Evolutionary conservation across 2,888 invertebrate species (phyloP), one percentile per base, ranked within the genome.

Genomic region (Leptothorax acervorum): DNA sequence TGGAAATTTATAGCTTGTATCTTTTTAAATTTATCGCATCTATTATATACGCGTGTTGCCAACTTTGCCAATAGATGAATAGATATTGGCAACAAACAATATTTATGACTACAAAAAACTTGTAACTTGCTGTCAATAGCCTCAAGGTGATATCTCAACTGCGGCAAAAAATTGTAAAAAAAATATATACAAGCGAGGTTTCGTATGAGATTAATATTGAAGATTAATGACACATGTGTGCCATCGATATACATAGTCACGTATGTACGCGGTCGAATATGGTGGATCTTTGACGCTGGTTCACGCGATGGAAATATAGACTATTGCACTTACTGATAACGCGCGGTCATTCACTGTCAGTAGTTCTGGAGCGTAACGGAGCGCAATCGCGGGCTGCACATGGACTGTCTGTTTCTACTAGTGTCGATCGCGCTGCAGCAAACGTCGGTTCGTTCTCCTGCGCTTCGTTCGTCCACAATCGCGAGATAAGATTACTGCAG

Each of bases 251-350:
- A 31, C 31, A 65, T 9, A 35, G n/a, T 55, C 18, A 57, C 28
- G 28, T 31, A 15, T n/a, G 48, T 48, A n/a, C 23, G 9, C 3
- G 28, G 31, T 15, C 48, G 45, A 79, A 35, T 79, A 35, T 39
- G 70, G 57, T 79, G 70, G 45, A 68, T 70, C 45, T 68, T 79
- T 57, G 57, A 79, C n/a, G 39, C 18, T 8, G 53, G 12, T 5
- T 12, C 23, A 9, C 31, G n/a, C 12, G 31, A 48, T 48, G 23
- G 57, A 79, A 79, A 79, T 70, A 48, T 35, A 70, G 70, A 79
- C 57, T 79, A 79, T 79, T 79, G 15, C 60, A 68, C 45, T 65
- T 55, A 70, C 57, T 79, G 68, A 70, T 79, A 79, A 68, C 28
- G 45, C 45, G 57, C 70, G 57, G 45, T 57, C 70, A 60, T 70